Evolutionary conservation across 92 coral and sea anemone genomes (phyloP), one percentile per base, ranked within the genome.

Genomic region (Bergia sp.): DNA sequence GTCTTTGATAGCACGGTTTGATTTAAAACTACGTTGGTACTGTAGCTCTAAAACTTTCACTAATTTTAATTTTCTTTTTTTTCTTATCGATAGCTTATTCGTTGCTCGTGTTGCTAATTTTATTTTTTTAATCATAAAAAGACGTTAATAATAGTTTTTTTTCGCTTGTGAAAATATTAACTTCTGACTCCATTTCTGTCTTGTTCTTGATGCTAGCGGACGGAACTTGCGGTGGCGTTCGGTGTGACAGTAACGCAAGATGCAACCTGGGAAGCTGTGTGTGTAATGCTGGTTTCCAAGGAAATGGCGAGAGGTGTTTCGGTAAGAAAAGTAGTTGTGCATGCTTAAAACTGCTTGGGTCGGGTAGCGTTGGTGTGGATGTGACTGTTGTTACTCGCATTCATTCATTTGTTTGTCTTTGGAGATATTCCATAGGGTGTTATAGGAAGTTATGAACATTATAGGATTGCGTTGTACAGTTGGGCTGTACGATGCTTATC

Each of bases 201-300:
- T 64, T 66, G 49, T n/a, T 39, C 76, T 61, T 82, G 37, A n/a
- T 21, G 7, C 73, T 23, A 82, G 86, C 86, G 55, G 86, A 82
- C 76, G 86, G 86, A 20, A 82, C 86, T 7, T 82, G 86, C 76
- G 61, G 57, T 6, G 86, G 76, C n/a, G 47, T 5, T 42, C 73
- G 76, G 29, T 82, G 86, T 44, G 86, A 82, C 58, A 12, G n/a
- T 21, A 65, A 65, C 42, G 86, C 86, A 43, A 65, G 86, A n/a
- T 82, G 86, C n/a, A 71, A 82, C 20, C 55, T 61, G 37, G 76
- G 86, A 41, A 44, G 86, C 40, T 82, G 86, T 42, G 58, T 82
- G n/a, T 82, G 86, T 42, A 82, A 41, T 58, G n/a, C 3, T 82
- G 86, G 86, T 82, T 82, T 82, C 76, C 57, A 82, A 36, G 77